Evolutionary conservation across 2,888 invertebrate species (phyloP).

Genomic region (Oligia strigilis): DNA sequence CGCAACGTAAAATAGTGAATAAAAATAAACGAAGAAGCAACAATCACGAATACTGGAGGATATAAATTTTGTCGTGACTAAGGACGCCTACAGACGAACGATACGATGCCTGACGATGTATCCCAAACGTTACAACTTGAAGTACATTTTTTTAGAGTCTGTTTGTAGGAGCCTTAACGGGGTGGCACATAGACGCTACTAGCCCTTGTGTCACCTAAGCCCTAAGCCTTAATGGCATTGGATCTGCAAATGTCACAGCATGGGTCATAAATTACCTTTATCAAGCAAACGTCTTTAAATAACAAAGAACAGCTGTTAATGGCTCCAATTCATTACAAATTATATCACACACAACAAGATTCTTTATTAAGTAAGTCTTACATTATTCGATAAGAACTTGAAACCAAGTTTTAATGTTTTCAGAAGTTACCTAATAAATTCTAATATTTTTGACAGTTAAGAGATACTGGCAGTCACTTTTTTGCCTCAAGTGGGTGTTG

Average conservation of each 20-base stretch:
- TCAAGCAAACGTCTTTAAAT: conserved; percentile 11
- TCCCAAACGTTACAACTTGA: conserved; percentile 45
- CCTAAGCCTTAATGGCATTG: neutral
- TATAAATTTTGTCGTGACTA: conserved; percentile 73
- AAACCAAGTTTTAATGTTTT: conserved; percentile 31
- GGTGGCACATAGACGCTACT: too few species aligned
- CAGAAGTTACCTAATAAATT: conserved; percentile 38
- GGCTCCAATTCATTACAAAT: conserved; percentile 26
- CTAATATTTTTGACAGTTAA: conserved; percentile 25
- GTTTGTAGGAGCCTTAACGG: too few species aligned
- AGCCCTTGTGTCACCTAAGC: neutral
- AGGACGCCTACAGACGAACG: conserved; percentile 68
- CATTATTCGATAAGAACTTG: conserved; percentile 21
- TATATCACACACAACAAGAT: conserved; percentile 26
- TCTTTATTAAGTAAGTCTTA: conserved; percentile 20
- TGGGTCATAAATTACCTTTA: conserved; percentile 18
- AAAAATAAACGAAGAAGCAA: conserved; percentile 63
- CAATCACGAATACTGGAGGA: conserved; percentile 58
- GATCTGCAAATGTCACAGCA: conserved; percentile 1
- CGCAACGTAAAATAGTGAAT: conserved; percentile 64
- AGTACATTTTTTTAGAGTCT: neutral
- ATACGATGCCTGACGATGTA: conserved; percentile 26
- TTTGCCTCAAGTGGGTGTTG: conserved; percentile 32
- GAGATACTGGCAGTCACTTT: conserved; percentile 19
- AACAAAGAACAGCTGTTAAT: conserved; percentile 30